phyloP scores from a whole-genome alignment of 2,113 vertebrate genomes.

The Nibea coibor region DNA sequence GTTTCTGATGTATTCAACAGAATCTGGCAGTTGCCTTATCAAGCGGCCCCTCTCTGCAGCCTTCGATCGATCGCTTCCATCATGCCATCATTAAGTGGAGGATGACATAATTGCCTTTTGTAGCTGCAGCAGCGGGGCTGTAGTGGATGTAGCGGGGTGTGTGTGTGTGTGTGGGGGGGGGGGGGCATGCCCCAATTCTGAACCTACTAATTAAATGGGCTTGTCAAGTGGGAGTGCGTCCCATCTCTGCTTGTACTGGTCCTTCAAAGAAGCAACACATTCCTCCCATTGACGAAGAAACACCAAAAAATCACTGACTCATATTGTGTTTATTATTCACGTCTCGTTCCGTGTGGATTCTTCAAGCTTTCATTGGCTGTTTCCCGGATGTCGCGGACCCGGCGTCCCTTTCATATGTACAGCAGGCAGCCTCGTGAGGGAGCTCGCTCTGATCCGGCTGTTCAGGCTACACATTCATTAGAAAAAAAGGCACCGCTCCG shows the following conservation, averaged over 20 bases:
- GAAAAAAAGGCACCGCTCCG: constrained; percentile 49
- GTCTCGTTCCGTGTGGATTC: constrained; percentile 32
- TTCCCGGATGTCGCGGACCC: background rate
- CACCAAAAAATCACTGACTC: constrained; percentile 55
- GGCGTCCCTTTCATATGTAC: constrained; percentile 55
- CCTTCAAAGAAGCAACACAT: constrained; percentile 59
- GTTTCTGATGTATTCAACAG: constrained; percentile 70
- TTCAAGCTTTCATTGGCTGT: constrained; percentile 31
- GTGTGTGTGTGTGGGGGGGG: constrained; percentile 10
- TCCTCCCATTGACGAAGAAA: constrained; percentile 30
- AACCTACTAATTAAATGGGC: constrained; percentile 72
- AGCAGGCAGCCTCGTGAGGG: constrained; percentile 33
- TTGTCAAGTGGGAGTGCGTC: constrained; percentile 58
- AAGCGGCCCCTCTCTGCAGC: constrained; percentile 51
- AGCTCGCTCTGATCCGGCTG: constrained; percentile 55
- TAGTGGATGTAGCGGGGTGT: constrained; percentile 36
- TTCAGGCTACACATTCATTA: constrained; percentile 53
- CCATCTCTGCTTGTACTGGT: constrained; percentile 14
- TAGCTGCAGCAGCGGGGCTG: constrained; percentile 31
- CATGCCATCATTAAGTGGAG: constrained; percentile 67
- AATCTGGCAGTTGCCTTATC: constrained; percentile 66
- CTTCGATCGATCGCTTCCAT: constrained; percentile 70
- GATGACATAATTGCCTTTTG: constrained; percentile 75
- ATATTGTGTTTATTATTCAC: constrained; percentile 46
- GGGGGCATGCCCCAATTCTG: constrained; percentile 53